A percentile compares a stretch with the other conserved stretches of the same genome.
These are phyloP conservation scores for Sigmodon hispidus DNA, from an alignment of 2,113 vertebrate species.

Conservation along the genomic window DNA sequence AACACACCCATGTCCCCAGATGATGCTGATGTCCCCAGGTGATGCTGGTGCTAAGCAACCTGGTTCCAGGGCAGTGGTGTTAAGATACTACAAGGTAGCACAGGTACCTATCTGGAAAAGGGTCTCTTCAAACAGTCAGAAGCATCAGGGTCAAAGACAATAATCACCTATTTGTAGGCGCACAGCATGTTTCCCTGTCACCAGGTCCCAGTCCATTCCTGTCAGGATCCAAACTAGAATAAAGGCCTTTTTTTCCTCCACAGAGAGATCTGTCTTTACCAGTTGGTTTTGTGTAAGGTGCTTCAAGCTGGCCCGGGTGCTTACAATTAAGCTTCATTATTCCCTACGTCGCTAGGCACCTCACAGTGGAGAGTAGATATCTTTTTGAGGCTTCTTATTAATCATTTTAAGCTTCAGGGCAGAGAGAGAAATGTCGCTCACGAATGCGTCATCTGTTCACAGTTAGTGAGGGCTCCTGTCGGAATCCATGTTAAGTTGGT, in stretches of 20 bases:
- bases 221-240: neutral
- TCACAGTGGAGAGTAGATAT: neutral
- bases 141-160: neutral
- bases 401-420: neutral
- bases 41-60: neutral
- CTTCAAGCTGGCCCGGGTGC: neutral
- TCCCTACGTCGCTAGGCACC: neutral
- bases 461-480: neutral
- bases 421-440: neutral
- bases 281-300: neutral
- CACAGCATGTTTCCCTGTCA: no score
- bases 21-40: neutral
- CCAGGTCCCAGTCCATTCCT: neutral
- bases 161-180: fast-evolving
- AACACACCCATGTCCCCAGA: fast-evolving
- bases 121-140: neutral
- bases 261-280: neutral
- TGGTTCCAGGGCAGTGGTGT: neutral
- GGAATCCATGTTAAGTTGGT: neutral
- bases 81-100: neutral
- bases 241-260: neutral
- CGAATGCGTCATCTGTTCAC: neutral
- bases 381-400: neutral
- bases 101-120: neutral
- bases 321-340: neutral